These are phyloP conservation scores for Neopipo cinnamomea DNA, from an alignment of 2,113 vertebrate genomes.

Conservation along the genomic window DNA sequence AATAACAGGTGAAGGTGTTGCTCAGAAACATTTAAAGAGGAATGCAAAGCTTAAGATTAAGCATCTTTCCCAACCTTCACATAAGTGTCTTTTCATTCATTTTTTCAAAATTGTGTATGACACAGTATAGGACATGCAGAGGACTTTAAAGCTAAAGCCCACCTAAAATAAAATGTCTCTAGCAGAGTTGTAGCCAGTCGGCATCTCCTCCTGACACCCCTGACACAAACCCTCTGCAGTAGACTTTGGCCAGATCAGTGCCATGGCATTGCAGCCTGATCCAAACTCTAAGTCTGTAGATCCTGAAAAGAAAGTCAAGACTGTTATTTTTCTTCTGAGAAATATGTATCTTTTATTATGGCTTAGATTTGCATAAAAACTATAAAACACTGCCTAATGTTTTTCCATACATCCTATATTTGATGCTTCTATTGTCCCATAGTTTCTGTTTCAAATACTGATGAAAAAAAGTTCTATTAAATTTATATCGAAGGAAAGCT, in stretches of 20 bases:
- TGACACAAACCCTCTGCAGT: not conserved
- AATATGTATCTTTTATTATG: not conserved
- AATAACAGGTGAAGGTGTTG: not conserved
- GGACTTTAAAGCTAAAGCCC: not conserved
- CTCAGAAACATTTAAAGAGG: not conserved
- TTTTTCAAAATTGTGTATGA: not conserved
- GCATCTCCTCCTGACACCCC: not conserved
- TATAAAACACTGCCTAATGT: not conserved
- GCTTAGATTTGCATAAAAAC: not conserved
- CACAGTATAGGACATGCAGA: not conserved
- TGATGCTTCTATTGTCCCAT: not conserved
- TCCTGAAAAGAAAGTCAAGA: not conserved
- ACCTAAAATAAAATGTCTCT: not conserved
- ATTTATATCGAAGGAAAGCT: conserved; percentile 44
- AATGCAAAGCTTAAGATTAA: not conserved
- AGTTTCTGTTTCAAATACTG: conserved; percentile 38
- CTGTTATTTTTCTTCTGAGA: not conserved
- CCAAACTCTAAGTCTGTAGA: not conserved
- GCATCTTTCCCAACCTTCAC: not conserved
- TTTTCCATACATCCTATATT: not conserved
- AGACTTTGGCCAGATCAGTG: not conserved
- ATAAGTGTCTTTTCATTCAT: not conserved
- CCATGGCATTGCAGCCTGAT: not conserved
- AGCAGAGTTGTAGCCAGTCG: not conserved
- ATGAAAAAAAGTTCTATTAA: not conserved